Evolutionary conservation across 1,140 invertebrate species (phyloP), one percentile per base, ranked within the genome.

Genomic region (Orchesella cincta): DNA sequence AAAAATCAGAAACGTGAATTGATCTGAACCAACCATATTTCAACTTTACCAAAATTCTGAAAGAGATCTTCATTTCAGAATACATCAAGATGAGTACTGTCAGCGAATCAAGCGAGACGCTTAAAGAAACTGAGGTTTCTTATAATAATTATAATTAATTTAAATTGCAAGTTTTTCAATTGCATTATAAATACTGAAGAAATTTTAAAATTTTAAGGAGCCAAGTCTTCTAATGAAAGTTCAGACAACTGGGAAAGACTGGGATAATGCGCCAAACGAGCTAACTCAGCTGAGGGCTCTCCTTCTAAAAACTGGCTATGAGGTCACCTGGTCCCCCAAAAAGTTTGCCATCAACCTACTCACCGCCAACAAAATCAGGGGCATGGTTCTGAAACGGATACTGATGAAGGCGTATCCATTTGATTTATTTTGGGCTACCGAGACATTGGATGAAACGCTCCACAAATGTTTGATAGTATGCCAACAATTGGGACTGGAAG

Each of bases 401-500:
- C 62, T 67, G 26, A 67, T 67, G 62, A 67, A 31, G 8, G 8
- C 33, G 23, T 67, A 67, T 33, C 62, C 62, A n/a, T 67, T 67
- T 31, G 62, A 67, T 3, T 8, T 29, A 67, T 67, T 67, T 33
- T 67, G 62, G 62, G 23, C 14, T 1, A 67, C 62, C 8, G 31
- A 29, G 12, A 67, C 8, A 5, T 29, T 67, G 8, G 62, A 67
- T 16, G 62, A 67, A n/a, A 67, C 62, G 14, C 29, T 67, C 26
- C 62, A 67, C 14, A 67, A 67, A n/a, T 67, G 62, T n/a, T 33
- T 67, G 62, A 8, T 67, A 29, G 62, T 67, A 12, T 67, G 62
- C 33, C 62, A 67, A 33, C 62, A 67, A 67, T 31, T 67, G 62
- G 29, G 26, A 12, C 62, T 67, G 31, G 26, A 67, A 29, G 8